A percentile compares a stretch with the other conserved stretches of the same genome.
phyloP scores from a whole-genome alignment of 2,113 vertebrate genomes.

The Alexandromys fortis region DNA sequence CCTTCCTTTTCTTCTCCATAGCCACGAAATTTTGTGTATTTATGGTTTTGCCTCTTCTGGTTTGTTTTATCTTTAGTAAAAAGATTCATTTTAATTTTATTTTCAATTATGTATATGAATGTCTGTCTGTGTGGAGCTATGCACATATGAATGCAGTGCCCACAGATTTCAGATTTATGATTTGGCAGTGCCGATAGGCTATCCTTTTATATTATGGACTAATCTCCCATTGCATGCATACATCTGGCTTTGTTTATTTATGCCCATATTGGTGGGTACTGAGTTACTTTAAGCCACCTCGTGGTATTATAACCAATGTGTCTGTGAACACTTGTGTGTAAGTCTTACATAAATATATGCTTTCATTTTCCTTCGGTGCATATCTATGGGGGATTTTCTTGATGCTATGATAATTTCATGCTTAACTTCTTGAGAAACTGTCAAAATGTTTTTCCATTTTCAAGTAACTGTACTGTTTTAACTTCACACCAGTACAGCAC shows the following conservation, averaged over 20 bases:
- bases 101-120: not conserved
- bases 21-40: not conserved
- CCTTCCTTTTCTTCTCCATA: fast-evolving
- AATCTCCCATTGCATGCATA: not conserved
- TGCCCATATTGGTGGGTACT: not conserved
- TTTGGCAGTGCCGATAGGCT: not conserved
- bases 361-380: not conserved
- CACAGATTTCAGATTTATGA: not conserved
- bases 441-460: not conserved
- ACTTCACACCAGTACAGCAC: not conserved
- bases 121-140: too few species aligned
- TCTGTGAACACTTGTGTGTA: not conserved
- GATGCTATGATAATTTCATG: not conserved
- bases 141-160: not conserved
- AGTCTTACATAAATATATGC: not conserved
- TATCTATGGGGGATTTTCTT: not conserved
- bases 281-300: not conserved
- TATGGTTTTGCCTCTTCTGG: not conserved
- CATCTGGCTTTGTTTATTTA: not conserved
- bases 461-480: not conserved
- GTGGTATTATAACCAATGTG: not conserved
- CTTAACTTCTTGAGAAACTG: not conserved
- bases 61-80: not conserved
- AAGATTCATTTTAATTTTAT: not conserved
- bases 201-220: not conserved